Evolutionary conservation across 2,113 vertebrate genomes (phyloP), one percentile per base, ranked within the genome.

Genomic region (Chaenogobius annularis): DNA sequence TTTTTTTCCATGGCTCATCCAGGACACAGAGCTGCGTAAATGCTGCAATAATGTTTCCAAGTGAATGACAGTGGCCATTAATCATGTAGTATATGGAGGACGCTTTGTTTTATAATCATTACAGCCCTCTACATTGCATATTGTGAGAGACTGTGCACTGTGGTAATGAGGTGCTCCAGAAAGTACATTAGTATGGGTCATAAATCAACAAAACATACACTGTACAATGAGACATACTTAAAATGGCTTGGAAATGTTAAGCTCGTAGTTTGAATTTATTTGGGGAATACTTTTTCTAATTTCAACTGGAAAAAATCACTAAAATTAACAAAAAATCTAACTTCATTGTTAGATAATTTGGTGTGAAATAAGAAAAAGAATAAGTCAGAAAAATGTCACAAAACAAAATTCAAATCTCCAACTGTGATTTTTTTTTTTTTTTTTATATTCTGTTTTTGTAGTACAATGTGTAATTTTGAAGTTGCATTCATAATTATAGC

Each of bases 31-130:
- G 40, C 77, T 61, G 22, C 64, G 79, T 87, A 85, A 88, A 83
- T 78, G 78, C 74, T 78, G 74, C 70, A 70, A 81, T 88, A 83
- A 89, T 88, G 75, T 90, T 87, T 77, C 79, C 11, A 77, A 77
- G 62, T 82, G 80, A 85, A 77, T 83, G 87, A 87, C 85, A 82
- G 77, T 50, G 43, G 13, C 85, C 72, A 91, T 90, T 90, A 91
- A 91, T 91, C 90, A 91, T 82, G 63, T 26, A 52, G 75, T 35
- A 68, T 82, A 80, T 68, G 79, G 56, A 83, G 73, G 77, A 88
- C 79, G 79, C 48, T 80, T 82, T 81, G 84, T 85, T 86, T 88
- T 71, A 78, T 70, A 85, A 82, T 83, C 58, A 83, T 78, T 84
- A 80, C 47, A 77, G 74, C 77, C 76, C 73, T 84, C 70, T 70